phyloP scores from a whole-genome alignment of 2,888 invertebrate species.

The Halictus ligatus region DNA sequence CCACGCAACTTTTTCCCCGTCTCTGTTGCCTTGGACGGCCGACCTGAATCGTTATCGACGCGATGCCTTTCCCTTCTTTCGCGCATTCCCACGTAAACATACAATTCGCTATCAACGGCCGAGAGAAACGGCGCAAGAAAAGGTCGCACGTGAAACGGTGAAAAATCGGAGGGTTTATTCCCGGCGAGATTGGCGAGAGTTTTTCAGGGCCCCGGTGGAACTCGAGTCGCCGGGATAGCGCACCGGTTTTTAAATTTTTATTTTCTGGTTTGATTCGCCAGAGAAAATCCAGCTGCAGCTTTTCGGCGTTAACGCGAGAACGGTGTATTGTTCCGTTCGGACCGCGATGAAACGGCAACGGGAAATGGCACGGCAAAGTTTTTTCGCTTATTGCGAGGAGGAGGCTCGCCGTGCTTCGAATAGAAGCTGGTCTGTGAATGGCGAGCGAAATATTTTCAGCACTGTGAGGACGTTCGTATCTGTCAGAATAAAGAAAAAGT shows the following conservation, averaged over 20 bases:
- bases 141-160: background rate
- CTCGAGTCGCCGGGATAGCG: background rate
- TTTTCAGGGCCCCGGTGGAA: background rate
- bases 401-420: background rate
- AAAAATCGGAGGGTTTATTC: background rate
- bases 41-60: background rate
- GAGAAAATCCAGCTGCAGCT: background rate
- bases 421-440: background rate
- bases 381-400: background rate
- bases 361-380: background rate
- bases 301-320: background rate
- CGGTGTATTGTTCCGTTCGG: background rate
- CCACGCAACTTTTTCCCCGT: conserved; percentile 6
- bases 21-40: background rate
- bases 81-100: background rate
- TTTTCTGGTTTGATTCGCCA: background rate
- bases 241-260: background rate
- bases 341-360: background rate
- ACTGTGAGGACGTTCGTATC: background rate
- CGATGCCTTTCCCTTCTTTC: background rate
- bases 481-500: background rate
- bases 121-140: background rate
- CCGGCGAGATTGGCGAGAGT: background rate
- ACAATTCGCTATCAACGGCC: background rate
- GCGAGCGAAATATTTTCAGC: background rate